Base-by-base conservation (phyloP, 2,113 vertebrate genomes). In the Fukomys damarensis region DNA sequence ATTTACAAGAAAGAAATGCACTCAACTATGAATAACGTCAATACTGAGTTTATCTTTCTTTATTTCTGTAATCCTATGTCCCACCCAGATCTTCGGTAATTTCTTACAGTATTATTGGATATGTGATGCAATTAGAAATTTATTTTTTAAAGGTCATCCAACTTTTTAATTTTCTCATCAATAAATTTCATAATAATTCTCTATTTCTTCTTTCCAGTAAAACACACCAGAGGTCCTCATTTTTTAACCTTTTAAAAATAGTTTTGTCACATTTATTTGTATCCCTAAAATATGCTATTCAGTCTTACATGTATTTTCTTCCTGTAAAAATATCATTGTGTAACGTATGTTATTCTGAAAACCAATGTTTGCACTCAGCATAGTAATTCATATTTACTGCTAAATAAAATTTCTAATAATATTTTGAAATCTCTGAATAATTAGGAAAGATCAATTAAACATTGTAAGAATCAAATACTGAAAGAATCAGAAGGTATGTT, bases 221-320 rank as follows among this genome's bases (percentile, higher is more conserved):
- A 84, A 65, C 38, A 84, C 79, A 56, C 24, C 68, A 94, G 49
- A 85, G 77, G 32, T n/a, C 32, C 70, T 90, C 30, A 49, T 90
- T 90, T 49, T 70, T 94, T 85, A 89, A 89, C 68, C 30, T 90
- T 77, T 68, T 59, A 94, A 89, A 83, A 66, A 84, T 76, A 66
- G 30, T 58, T 94, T 77, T 65, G 24, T 77, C 49, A 77, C 24
- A 77, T 90, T 90, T 76, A 28, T 94, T 89, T 77, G n/a, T 74
- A 76, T 65, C 22, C 20, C n/a, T 89, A 94, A 94, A 79, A 59
- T 68, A 84, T 17, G 19, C 58, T 65, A 1, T 68, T 85, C 38
- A 84, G 35, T 79, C 77, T 90, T 85, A 17, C 30, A 56, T 63
- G 68, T 66, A 77, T 94, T 38, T 4, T 17, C 2, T 43, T 38